Base-by-base conservation (phyloP, 2,888 invertebrate genomes). In the Ecdyonurus torrentis region DNA sequence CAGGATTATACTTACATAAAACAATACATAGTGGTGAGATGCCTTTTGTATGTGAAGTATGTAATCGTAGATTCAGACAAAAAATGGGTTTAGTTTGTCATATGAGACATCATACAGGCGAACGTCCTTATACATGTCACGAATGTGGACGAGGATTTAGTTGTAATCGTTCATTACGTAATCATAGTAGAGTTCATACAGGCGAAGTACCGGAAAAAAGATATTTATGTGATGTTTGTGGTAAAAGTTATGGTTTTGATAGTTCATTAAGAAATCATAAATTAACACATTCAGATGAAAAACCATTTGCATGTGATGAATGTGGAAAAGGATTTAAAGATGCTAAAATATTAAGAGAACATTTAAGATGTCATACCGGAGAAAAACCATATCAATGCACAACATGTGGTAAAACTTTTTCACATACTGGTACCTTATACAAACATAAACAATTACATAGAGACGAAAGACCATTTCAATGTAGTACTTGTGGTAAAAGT, bases 171-270 rank as follows among this genome's bases (percentile, higher is more conserved):
- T 55, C 55, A 55, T n/a, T 55, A n/a, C 55, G 55, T 10, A 55
- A 55, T 20, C 55, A 55, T 22, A 55, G 5, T 5, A n/a, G 55
- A n/a, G 22, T 55, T 20, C 55, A 55, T 22, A 55, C 55, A 7
- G 55, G 55, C 5, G 55, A 55, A n/a, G 55, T 55, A 55, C 55
- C 55, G 7, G 55, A 55, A 20, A 55, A 55, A 22, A n/a, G 55
- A 20, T 55, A 55, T 22, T n/a, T 55, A 10, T 55, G 55, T 55
- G 55, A 55, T 20, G n/a, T 55, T 18, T 55, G 55, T 55, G 55
- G 55, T n/a, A 55, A 55, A 55, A 55, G 55, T 55, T 55, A 55
- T 55, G 55, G 55, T 20, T 55, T 55, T 55, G 55, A 55, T 55
- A 55, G 55, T 22, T 20, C 19, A 5, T 22, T 55, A n/a, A 5